phyloP scores from a whole-genome alignment of 2,888 invertebrate species.

The Phorcus lineatus region DNA sequence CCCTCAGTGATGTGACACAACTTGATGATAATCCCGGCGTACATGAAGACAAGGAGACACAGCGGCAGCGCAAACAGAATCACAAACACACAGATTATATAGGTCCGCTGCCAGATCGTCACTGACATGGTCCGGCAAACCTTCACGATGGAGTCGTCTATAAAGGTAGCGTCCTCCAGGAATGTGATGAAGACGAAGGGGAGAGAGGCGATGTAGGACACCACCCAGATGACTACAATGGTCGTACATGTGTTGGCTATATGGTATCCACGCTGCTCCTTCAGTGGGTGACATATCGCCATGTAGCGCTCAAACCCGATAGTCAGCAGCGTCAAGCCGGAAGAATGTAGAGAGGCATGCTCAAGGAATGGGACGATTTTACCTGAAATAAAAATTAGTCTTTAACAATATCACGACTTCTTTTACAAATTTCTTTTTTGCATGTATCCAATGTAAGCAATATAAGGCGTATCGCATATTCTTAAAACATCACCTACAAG shows the following conservation, averaged over 20 bases:
- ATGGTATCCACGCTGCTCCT: slow-evolving; percentile 77
- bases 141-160: slow-evolving; percentile 42
- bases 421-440: too few species aligned
- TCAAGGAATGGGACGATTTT: slow-evolving; percentile 94
- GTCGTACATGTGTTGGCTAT: slow-evolving; percentile 9
- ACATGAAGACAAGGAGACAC: slow-evolving; percentile 46
- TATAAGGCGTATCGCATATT: too few species aligned
- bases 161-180: slow-evolving; percentile 83
- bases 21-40: slow-evolving; percentile 45
- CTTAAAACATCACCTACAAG: too few species aligned
- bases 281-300: slow-evolving; percentile 92
- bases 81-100: slow-evolving; percentile 44
- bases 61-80: slow-evolving; percentile 50
- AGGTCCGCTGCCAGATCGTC: slow-evolving; percentile 34
- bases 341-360: slow-evolving; percentile 92
- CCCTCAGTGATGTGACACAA: slow-evolving; percentile 35
- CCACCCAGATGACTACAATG: slow-evolving; percentile 66
- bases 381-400: slow-evolving; percentile 85
- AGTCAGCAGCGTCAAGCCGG: slow-evolving; percentile 92
- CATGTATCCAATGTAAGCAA: too few species aligned
- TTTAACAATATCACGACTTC: too few species aligned
- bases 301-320: slow-evolving; percentile 94
- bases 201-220: slow-evolving; percentile 75
- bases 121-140: slow-evolving; percentile 46
- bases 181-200: slow-evolving; percentile 89